Conservation (phyloP, 2,797 vertebrate species). For the Aselliscus stoliczkanus region DNA sequence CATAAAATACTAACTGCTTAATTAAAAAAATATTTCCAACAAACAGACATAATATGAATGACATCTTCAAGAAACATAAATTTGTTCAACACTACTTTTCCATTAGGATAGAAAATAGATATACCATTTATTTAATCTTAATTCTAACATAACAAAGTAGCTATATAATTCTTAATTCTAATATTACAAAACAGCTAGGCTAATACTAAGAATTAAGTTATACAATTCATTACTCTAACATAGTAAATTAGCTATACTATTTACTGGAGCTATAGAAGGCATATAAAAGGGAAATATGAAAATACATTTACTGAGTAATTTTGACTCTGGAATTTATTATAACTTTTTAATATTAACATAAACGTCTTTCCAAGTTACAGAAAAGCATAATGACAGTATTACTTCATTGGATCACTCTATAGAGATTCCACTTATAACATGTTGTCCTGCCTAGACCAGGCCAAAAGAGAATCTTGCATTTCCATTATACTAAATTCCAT, state of each 20-base stretch:
- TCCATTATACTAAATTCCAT: neutral
- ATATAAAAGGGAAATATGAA: neutral
- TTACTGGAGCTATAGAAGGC: neutral
- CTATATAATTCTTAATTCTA: neutral
- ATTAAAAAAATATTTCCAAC: neutral
- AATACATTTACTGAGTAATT: neutral
- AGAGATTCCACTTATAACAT: neutral
- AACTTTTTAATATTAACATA: conserved; percentile 31
- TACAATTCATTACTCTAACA: neutral
- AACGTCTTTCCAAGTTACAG: neutral
- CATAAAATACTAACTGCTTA: neutral
- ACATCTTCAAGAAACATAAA: neutral
- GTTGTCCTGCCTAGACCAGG: neutral
- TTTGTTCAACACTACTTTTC: neutral
- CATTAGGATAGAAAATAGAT: neutral
- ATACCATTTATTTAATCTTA: neutral
- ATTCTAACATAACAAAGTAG: neutral
- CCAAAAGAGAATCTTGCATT: neutral
- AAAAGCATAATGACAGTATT: neutral
- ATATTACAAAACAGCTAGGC: neutral
- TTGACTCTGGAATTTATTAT: neutral
- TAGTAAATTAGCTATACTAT: neutral
- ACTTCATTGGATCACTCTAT: neutral
- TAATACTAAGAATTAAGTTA: neutral
- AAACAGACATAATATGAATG: neutral